Conservation (phyloP, 2,888 invertebrate genomes). For the Drosophila meridiana region DNA sequence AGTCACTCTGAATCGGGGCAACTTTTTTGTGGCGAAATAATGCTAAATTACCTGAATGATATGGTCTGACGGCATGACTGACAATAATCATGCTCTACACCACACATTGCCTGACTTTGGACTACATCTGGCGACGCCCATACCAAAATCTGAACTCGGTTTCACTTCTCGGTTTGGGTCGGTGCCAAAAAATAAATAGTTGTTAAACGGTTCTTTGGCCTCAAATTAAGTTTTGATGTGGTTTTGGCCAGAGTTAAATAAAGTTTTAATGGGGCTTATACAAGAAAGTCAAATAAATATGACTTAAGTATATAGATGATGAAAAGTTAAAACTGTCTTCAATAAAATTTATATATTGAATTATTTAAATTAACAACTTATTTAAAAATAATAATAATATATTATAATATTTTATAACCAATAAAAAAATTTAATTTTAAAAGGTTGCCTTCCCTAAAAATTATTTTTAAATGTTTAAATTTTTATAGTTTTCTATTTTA, state of each 20-base stretch:
- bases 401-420: too few relatives aligned
- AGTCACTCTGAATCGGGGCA: slow-evolving; percentile 22
- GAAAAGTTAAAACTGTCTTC: not conserved
- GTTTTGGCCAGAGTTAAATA: slow-evolving; percentile 43
- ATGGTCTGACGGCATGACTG: slow-evolving; percentile 48
- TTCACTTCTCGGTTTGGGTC: slow-evolving; percentile 28
- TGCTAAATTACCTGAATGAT: slow-evolving; percentile 57
- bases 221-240: slow-evolving; percentile 29
- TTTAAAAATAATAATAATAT: too few relatives aligned
- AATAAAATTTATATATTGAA: not conserved
- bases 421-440: too few relatives aligned
- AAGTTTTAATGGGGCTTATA: slow-evolving; percentile 27
- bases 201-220: slow-evolving; percentile 33
- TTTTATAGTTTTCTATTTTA: too few relatives aligned
- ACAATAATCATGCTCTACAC: slow-evolving; percentile 32
- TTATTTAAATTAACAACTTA: too few relatives aligned
- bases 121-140: not conserved
- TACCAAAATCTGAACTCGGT: slow-evolving; percentile 19
- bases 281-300: not conserved
- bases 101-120: slow-evolving; percentile 35
- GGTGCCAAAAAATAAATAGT: slow-evolving; percentile 26
- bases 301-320: not conserved
- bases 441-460: too few relatives aligned
- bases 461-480: too few relatives aligned
- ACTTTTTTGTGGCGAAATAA: slow-evolving; percentile 58